Percentiles rank a stretch among this genome's conserved stretches.
Conservation (phyloP, 2,888 invertebrate genomes). For the Homarus gammarus region DNA sequence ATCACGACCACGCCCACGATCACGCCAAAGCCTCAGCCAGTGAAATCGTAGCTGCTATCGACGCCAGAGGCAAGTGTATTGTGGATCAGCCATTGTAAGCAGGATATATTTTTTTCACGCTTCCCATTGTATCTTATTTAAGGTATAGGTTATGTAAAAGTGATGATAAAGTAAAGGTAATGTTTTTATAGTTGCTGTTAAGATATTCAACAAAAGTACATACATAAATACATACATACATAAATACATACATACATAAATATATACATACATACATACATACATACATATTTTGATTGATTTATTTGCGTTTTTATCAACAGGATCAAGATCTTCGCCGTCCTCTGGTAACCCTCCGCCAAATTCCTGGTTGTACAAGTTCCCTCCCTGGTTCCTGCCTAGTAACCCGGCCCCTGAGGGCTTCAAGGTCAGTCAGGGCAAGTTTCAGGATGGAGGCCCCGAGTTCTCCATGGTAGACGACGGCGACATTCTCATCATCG, state of each 20-base stretch:
- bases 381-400: constrained; percentile 65
- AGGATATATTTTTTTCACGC: not conserved
- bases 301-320: not conserved
- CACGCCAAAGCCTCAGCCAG: too few species aligned
- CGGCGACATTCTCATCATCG: constrained; percentile 56
- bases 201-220: too few species aligned
- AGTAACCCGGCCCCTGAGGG: constrained; percentile 58
- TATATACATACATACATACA: constrained; percentile 36
- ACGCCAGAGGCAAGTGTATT: not conserved
- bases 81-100: too few species aligned
- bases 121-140: not conserved
- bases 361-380: constrained; percentile 70
- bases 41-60: not conserved
- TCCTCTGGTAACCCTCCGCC: constrained; percentile 14
- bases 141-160: constrained; percentile 3
- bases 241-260: constrained; percentile 17
- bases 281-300: not conserved
- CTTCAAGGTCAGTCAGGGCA: not conserved
- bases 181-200: too few species aligned
- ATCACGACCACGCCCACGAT: too few species aligned
- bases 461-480: constrained; percentile 14
- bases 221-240: constrained; percentile 6
- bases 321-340: not conserved
- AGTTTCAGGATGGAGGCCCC: too few species aligned
- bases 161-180: too few species aligned